Percentiles rank a stretch among this genome's conserved stretches.
Evolutionary conservation across 2,113 vertebrate species (phyloP).

Genomic region (Lepus americanus): DNA sequence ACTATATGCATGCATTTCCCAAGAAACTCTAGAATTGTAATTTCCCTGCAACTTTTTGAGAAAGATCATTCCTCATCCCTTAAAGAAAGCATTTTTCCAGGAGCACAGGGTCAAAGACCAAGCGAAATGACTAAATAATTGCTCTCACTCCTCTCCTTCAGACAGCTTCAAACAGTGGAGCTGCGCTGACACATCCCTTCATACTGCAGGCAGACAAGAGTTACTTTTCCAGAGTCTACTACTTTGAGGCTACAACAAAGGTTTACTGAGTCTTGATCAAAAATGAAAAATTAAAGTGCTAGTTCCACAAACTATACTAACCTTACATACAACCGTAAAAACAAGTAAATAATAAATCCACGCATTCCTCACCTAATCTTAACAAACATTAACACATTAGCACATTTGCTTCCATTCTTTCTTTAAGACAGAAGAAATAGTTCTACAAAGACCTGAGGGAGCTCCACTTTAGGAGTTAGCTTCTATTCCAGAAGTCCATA

Average conservation of each 20-base stretch:
- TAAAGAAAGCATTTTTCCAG: constrained; percentile 57
- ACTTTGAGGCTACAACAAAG: constrained; percentile 22
- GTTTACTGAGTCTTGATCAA: background rate
- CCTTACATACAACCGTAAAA: background rate
- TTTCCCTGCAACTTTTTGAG: constrained; percentile 25
- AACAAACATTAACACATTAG: constrained; percentile 45
- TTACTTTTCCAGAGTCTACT: constrained; percentile 16
- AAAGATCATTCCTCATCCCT: background rate
- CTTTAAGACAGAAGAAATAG: constrained; percentile 40
- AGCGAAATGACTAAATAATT: constrained; percentile 64
- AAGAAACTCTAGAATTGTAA: constrained; percentile 17
- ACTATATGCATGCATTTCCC: background rate
- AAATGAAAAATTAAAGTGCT: constrained; percentile 37
- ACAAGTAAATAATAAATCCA: background rate
- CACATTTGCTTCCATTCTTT: constrained; percentile 17
- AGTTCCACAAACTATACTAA: constrained; percentile 36
- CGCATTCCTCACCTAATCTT: background rate
- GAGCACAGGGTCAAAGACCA: constrained; percentile 14
- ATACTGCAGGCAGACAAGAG: background rate
- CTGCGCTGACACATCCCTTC: background rate
- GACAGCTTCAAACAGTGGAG: background rate
- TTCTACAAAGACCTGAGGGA: background rate
- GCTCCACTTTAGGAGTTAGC: background rate
- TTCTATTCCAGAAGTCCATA: background rate
- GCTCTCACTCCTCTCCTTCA: constrained; percentile 13